These are phyloP conservation scores for Halictus quadricinctus DNA, from an alignment of 2,888 invertebrate genomes.

Conservation along the genomic window DNA sequence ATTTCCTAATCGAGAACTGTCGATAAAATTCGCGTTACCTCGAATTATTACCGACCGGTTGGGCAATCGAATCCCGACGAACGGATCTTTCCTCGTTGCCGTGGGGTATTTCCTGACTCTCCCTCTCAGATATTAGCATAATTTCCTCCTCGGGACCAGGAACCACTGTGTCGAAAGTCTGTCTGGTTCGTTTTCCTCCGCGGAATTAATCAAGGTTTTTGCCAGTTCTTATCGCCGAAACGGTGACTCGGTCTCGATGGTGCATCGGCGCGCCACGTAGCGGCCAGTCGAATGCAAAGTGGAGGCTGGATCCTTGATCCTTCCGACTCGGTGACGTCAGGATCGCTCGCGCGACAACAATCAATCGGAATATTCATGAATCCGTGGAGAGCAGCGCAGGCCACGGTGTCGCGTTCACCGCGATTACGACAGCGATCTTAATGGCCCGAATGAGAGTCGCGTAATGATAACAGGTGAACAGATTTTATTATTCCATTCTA, in stretches of 20 bases:
- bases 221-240: background rate
- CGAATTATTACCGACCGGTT: conserved; percentile 13
- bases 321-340: conserved; percentile 69
- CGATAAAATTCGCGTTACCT: conserved; percentile 27
- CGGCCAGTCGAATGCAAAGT: conserved; percentile 43
- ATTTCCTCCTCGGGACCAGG: conserved; percentile 29
- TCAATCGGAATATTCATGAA: conserved; percentile 69
- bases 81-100: conserved; percentile 61
- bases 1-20: conserved; percentile 26
- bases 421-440: conserved; percentile 55
- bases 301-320: conserved; percentile 68
- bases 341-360: conserved; percentile 61
- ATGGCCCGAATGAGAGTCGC: conserved; percentile 56
- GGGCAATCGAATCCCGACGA: conserved; percentile 40
- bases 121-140: conserved; percentile 71
- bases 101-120: conserved; percentile 73
- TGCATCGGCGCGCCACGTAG: conserved; percentile 23
- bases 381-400: conserved; percentile 60
- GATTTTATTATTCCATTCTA: conserved; percentile 1
- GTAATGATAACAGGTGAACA: conserved; percentile 49
- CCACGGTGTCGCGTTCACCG: conserved; percentile 57
- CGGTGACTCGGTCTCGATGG: conserved; percentile 9
- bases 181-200: background rate
- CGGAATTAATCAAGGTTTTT: background rate
- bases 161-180: background rate